Evolutionary conservation across 2,888 invertebrate genomes (phyloP).

Genomic region (Drosophila tripunctata): DNA sequence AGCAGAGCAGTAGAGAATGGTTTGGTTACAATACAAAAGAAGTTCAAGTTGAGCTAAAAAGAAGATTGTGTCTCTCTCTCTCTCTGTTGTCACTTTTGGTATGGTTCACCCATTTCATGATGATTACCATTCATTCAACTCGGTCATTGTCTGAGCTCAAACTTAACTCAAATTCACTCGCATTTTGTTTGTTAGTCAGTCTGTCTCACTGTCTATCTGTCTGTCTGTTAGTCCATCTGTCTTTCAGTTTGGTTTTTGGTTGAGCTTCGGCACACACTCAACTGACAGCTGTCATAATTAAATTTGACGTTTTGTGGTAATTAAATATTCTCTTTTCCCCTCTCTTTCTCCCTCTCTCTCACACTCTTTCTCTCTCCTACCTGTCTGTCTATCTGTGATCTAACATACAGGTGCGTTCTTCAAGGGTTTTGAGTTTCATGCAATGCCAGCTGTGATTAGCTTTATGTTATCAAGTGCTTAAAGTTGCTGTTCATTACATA

Average conservation of each 20-base stretch:
- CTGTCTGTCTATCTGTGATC: background rate
- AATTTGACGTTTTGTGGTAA: slow-evolving; percentile 83
- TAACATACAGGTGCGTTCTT: slow-evolving; percentile 38
- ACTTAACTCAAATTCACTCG: slow-evolving; percentile 26
- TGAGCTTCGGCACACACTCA: slow-evolving; percentile 72
- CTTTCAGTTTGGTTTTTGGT: slow-evolving; percentile 29
- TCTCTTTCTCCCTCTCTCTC: slow-evolving; percentile 19
- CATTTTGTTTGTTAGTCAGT: slow-evolving; percentile 23
- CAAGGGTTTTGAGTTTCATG: slow-evolving; percentile 63
- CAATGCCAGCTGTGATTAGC: slow-evolving; percentile 70
- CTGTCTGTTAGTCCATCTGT: slow-evolving; percentile 32
- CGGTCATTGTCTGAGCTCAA: slow-evolving; percentile 53
- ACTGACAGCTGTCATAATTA: slow-evolving; percentile 85
- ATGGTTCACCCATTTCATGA: slow-evolving; percentile 74
- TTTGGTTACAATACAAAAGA: slow-evolving; percentile 5
- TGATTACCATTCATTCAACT: slow-evolving; percentile 55
- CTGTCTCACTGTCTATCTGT: background rate
- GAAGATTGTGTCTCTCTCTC: too few species aligned
- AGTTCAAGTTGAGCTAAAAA: slow-evolving; percentile 4
- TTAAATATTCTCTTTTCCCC: slow-evolving; percentile 80
- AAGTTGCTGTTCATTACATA: slow-evolving; percentile 39
- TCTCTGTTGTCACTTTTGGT: slow-evolving; percentile 68
- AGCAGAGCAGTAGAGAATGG: slow-evolving; percentile 16
- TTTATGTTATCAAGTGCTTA: slow-evolving; percentile 16
- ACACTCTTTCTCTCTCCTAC: slow-evolving; percentile 49